Conservation (phyloP, 2,888 invertebrate species). For the Boloria selene region DNA sequence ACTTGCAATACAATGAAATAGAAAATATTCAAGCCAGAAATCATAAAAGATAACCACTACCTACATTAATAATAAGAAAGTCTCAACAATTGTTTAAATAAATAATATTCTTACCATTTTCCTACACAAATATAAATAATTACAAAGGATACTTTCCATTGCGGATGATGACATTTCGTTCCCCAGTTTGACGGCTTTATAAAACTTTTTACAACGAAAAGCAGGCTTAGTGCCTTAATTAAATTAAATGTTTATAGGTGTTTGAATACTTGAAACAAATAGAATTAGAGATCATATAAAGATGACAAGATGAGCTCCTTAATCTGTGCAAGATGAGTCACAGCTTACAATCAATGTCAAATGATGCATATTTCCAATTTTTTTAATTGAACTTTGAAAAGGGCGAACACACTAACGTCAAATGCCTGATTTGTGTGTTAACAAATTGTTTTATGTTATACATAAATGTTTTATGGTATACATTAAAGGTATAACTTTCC, state of each 20-base stretch:
- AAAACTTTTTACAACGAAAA: constrained; percentile 51
- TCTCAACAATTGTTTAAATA: too few species aligned
- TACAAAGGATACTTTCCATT: constrained; percentile 95
- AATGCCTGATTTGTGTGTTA: background rate
- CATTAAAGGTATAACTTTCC: too few species aligned
- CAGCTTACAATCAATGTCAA: constrained; percentile 16
- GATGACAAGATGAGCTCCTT: constrained; percentile 28
- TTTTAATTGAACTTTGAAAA: background rate
- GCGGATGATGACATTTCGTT: constrained; percentile 94
- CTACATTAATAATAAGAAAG: too few species aligned
- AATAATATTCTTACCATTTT: constrained; percentile 2
- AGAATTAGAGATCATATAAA: background rate
- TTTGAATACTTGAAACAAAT: constrained; percentile 10
- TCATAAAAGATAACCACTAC: too few species aligned
- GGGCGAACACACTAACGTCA: background rate
- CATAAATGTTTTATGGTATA: too few species aligned
- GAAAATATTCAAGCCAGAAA: too few species aligned
- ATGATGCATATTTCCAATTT: background rate
- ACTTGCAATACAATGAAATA: too few species aligned
- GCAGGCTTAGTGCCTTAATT: constrained; percentile 44
- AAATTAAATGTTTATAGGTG: constrained; percentile 6
- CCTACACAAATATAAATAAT: background rate
- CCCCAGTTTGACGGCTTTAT: constrained; percentile 85
- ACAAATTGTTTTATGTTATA: background rate
- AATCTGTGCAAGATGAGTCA: constrained; percentile 37